These are phyloP conservation scores for Drosophila prolongata DNA, from an alignment of 2,888 invertebrate species.

Conservation along the genomic window DNA sequence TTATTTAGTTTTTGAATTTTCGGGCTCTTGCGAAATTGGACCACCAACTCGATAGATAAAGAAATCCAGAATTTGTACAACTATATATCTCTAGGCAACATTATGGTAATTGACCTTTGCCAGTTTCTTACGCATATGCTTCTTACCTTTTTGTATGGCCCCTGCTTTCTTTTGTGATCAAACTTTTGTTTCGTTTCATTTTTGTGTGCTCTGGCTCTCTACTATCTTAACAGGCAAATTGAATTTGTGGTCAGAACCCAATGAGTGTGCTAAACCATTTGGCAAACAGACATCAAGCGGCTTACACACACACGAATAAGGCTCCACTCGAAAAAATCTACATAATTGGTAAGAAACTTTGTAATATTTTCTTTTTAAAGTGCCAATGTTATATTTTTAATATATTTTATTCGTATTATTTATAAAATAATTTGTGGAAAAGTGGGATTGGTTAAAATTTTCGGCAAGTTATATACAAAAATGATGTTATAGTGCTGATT, in stretches of 20 bases:
- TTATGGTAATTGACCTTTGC: constrained; percentile 44
- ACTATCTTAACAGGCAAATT: constrained; percentile 63
- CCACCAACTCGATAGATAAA: constrained; percentile 5
- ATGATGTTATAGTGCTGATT: background rate
- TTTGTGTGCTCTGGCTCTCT: constrained; percentile 33
- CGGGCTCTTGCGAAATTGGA: constrained; percentile 2
- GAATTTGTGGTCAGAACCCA: constrained; percentile 70
- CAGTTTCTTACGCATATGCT: constrained; percentile 31
- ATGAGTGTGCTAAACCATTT: constrained; percentile 74
- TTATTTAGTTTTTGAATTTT: constrained; percentile 64
- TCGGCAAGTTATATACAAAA: background rate
- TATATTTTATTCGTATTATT: no score
- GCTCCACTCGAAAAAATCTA: constrained; percentile 8
- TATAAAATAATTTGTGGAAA: no score
- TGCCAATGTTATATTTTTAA: no score
- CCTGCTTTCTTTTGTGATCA: constrained; percentile 19
- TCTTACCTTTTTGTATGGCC: background rate
- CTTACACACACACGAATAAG: constrained; percentile 22
- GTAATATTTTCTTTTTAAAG: no score
- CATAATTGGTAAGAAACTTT: background rate
- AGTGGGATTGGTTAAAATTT: no score
- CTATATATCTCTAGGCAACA: background rate
- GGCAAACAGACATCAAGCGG: constrained; percentile 62
- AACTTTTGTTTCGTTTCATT: constrained; percentile 45
- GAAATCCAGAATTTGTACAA: constrained; percentile 3